phyloP scores from a whole-genome alignment of 2,888 invertebrate genomes.

The Pocota personata region DNA sequence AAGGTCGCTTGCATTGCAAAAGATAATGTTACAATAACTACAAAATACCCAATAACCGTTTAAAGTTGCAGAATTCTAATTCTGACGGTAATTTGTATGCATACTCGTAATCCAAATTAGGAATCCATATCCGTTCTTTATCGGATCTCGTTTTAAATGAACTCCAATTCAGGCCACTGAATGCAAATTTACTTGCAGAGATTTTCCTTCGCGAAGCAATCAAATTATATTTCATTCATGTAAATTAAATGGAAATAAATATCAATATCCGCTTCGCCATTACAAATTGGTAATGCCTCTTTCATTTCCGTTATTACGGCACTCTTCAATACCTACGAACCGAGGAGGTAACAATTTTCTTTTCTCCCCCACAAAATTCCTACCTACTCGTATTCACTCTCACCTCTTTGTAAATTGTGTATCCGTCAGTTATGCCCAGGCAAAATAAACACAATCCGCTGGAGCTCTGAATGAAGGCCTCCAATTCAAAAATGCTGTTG shows the following conservation, averaged over 20 bases:
- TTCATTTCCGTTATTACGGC: constrained; percentile 15
- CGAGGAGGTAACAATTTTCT: neutral
- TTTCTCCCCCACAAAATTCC: neutral
- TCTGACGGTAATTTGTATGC: neutral
- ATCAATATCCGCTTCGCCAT: constrained; percentile 31
- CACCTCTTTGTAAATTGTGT: constrained; percentile 81
- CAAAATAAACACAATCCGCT: constrained; percentile 75
- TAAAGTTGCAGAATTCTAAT: too few species aligned
- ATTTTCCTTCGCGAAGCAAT: constrained; percentile 16
- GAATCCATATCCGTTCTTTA: neutral
- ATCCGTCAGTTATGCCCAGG: constrained; percentile 78
- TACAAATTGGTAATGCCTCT: constrained; percentile 43
- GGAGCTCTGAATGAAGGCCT: constrained; percentile 76
- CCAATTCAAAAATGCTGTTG: constrained; percentile 77
- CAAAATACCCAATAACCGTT: too few species aligned
- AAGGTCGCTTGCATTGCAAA: too few species aligned
- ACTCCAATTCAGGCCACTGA: neutral
- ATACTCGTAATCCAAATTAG: neutral
- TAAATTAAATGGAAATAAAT: constrained; percentile 50
- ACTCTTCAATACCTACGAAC: constrained; percentile 2
- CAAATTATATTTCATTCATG: constrained; percentile 51
- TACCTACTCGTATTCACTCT: constrained; percentile 75
- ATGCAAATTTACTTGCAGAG: neutral
- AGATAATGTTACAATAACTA: too few species aligned
- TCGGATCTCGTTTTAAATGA: neutral